A percentile compares a stretch with the other conserved stretches of the same genome.
phyloP scores from a whole-genome alignment of 2,888 invertebrate genomes.

The Monopis laevigella region DNA sequence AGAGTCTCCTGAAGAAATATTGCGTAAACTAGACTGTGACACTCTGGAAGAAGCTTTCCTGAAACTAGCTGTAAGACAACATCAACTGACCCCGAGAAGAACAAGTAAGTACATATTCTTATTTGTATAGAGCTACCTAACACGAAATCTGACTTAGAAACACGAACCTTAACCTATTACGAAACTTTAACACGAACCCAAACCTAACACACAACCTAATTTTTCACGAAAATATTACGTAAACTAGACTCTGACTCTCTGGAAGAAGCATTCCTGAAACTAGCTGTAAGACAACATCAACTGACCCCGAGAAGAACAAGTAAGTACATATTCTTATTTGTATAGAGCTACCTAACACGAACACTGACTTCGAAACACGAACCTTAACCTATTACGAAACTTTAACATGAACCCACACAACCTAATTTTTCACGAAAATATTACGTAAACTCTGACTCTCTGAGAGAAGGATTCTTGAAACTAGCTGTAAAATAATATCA shows the following conservation, averaged over 20 bases:
- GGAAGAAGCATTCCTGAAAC: slow-evolving; percentile 87
- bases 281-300: slow-evolving; percentile 72
- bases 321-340: no score
- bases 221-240: slow-evolving; percentile 74
- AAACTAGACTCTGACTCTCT: slow-evolving; percentile 76
- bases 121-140: no score
- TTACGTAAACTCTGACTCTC: no score
- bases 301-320: slow-evolving; percentile 33
- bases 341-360: no score
- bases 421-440: no score
- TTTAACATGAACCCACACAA: background rate
- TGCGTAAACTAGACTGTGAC: slow-evolving; percentile 73
- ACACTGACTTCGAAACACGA: no score
- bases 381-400: no score
- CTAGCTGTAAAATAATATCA: slow-evolving; percentile 73
- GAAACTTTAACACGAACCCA: background rate
- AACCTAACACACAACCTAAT: no score
- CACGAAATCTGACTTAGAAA: no score
- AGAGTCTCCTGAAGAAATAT: slow-evolving; percentile 78
- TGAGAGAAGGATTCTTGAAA: slow-evolving; percentile 89
- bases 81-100: slow-evolving; percentile 31
- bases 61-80: slow-evolving; percentile 75
- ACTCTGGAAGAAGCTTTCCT: slow-evolving; percentile 91
- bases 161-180: no score
- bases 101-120: slow-evolving; percentile 35